Conservation (phyloP, 2,888 invertebrate species). For the Diabrotica balteata region DNA sequence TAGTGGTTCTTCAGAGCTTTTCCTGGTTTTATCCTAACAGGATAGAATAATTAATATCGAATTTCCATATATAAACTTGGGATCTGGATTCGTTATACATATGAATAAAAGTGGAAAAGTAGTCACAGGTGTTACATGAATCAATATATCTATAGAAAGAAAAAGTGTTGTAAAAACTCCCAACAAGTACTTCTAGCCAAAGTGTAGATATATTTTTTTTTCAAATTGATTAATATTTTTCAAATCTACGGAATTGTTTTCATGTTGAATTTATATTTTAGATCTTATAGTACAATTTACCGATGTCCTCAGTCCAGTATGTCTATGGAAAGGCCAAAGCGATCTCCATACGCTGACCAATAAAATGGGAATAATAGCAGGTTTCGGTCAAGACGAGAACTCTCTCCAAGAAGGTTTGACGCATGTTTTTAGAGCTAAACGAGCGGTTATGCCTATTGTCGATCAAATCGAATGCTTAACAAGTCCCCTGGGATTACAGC, state of each 20-base stretch:
- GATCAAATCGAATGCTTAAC: constrained; percentile 65
- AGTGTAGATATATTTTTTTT: too few species aligned
- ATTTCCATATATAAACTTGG: too few species aligned
- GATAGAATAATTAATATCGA: too few species aligned
- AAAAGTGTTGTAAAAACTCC: too few species aligned
- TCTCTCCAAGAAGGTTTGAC: constrained; percentile 48
- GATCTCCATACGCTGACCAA: constrained; percentile 54
- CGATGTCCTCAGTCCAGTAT: constrained; percentile 63
- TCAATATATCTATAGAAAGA: too few species aligned
- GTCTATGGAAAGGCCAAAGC: constrained; percentile 63
- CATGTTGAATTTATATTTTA: constrained; percentile 12
- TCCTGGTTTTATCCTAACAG: too few species aligned
- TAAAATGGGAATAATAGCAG: constrained; percentile 63
- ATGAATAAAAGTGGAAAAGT: too few species aligned
- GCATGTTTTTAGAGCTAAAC: constrained; percentile 62
- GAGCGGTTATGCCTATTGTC: constrained; percentile 65
- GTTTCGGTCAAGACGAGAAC: constrained; percentile 66
- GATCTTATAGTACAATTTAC: constrained; percentile 58
- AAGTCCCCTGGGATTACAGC: constrained; percentile 58
- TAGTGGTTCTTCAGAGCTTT: too few species aligned
- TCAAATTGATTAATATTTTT: neutral
- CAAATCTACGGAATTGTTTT: neutral
- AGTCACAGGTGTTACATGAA: too few species aligned
- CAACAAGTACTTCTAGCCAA: too few species aligned
- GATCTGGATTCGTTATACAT: too few species aligned